Evolutionary conservation across 2,113 vertebrate genomes (phyloP).

Genomic region (Neopipo cinnamomea): DNA sequence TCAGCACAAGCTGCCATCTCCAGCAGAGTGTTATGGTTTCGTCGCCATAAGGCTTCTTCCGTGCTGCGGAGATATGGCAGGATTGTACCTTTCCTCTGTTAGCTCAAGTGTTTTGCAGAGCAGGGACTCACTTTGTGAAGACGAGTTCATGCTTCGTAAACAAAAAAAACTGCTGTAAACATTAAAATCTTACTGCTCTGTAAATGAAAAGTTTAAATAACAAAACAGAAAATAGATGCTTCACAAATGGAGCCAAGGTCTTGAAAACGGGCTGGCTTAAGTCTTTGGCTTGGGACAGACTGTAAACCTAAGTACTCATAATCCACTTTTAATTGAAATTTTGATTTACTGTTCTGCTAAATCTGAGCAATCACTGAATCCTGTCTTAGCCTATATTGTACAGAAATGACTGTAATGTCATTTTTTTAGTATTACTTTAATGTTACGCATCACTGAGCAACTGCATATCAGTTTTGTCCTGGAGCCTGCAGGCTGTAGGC

Average conservation of each 20-base stretch:
- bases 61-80: neutral
- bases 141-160: neutral
- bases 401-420: neutral
- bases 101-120: neutral
- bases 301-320: neutral
- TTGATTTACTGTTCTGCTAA: constrained; percentile 6
- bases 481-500: neutral
- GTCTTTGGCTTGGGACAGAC: neutral
- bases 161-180: neutral
- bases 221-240: neutral
- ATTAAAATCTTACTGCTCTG: neutral
- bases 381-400: neutral
- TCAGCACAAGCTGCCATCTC: constrained; percentile 9
- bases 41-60: rapidly evolving
- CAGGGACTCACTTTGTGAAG: neutral
- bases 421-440: neutral
- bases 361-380: neutral
- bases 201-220: neutral
- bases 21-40: neutral
- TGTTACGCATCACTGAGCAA: neutral
- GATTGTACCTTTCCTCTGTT: neutral
- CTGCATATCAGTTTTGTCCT: neutral
- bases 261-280: neutral
- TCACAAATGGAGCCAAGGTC: neutral
- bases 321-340: constrained; percentile 33